Base-by-base conservation (phyloP, 2,113 vertebrate species). In the Eudyptes chrysolophus region DNA sequence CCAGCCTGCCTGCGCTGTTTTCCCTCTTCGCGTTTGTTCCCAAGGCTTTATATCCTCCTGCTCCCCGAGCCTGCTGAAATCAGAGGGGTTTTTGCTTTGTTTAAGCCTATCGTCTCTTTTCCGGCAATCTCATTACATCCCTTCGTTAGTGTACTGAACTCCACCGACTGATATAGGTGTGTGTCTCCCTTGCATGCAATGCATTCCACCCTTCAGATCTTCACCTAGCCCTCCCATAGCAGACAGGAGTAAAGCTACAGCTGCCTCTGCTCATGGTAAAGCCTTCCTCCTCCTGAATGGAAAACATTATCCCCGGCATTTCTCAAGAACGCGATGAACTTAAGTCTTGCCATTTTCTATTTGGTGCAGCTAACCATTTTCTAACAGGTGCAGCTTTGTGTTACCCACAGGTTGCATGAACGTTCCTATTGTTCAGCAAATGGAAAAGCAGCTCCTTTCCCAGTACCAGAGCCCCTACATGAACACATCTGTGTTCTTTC, bases 91-190 rank as follows among this genome's bases (percentile, higher is more conserved):
- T 36, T 9, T 16, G 3, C 17, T 58, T 18, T n/a, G 16, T 15
- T n/a, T 21, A 16, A 69, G 9, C 17, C 24, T 16, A 6, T 19
- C 22, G 4, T 32, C 17, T 21, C 7, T 55, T 40, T 40, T 6
- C 66, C 46, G 55, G 22, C 2, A 6, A 55, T 34, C 61, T 58
- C 51, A 9, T 3, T 34, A 26, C 27, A 15, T 11, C 32, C 44
- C 44, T 54, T 25, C 4, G 0, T 9, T 2, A 21, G 46, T 11
- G 48, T 7, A 49, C 24, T 5, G 2, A 42, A 7, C 24, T 65
- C 22, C 49, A 34, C 13, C 80, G 1, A 52, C 5, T 3, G 34
- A 19, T 3, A 6, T 0, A 5, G 0, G 2, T 2, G 2, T 8
- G 24, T 10, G 16, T 17, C n/a, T 71, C 19, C 68, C n/a, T 19